phyloP scores from a whole-genome alignment of 2,888 invertebrate genomes.

The Orthonevra nobilis region DNA sequence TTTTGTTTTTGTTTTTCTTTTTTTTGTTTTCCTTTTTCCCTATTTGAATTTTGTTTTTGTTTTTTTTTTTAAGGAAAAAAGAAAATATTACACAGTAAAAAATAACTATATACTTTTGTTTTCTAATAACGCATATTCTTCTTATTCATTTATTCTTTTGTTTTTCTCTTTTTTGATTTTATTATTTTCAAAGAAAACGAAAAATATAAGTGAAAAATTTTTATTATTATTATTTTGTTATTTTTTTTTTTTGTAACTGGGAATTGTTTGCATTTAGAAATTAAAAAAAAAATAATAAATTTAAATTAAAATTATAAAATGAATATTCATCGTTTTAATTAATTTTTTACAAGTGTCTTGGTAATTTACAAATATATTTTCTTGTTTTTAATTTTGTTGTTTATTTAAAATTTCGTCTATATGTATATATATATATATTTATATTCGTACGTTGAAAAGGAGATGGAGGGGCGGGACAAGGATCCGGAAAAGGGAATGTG shows the following conservation, averaged over 20 bases:
- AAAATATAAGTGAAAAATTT: constrained; percentile 40
- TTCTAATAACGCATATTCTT: constrained; percentile 61
- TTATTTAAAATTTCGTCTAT: constrained; percentile 57
- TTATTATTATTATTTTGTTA: constrained; percentile 43
- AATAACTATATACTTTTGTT: constrained; percentile 68
- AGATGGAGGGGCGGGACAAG: constrained; percentile 21
- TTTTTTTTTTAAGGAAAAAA: constrained; percentile 49
- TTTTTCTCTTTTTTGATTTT: constrained; percentile 70
- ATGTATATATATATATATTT: constrained; percentile 39
- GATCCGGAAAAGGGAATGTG: no score
- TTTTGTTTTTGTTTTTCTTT: constrained; percentile 51
- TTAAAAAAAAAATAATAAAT: constrained; percentile 23
- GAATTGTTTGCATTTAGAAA: not conserved
- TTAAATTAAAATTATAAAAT: constrained; percentile 28
- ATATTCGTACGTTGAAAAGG: constrained; percentile 51
- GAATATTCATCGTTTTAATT: not conserved
- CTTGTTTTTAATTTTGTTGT: constrained; percentile 25
- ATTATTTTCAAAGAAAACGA: constrained; percentile 47
- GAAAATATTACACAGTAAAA: constrained; percentile 70
- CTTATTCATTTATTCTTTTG: constrained; percentile 65
- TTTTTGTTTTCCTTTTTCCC: constrained; percentile 60
- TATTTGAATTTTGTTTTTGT: constrained; percentile 26
- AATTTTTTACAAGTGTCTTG: constrained; percentile 47
- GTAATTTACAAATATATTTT: constrained; percentile 62
- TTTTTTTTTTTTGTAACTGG: constrained; percentile 22